These are phyloP conservation scores for Apotomis capreana DNA, from an alignment of 2,888 invertebrate species.

Conservation along the genomic window DNA sequence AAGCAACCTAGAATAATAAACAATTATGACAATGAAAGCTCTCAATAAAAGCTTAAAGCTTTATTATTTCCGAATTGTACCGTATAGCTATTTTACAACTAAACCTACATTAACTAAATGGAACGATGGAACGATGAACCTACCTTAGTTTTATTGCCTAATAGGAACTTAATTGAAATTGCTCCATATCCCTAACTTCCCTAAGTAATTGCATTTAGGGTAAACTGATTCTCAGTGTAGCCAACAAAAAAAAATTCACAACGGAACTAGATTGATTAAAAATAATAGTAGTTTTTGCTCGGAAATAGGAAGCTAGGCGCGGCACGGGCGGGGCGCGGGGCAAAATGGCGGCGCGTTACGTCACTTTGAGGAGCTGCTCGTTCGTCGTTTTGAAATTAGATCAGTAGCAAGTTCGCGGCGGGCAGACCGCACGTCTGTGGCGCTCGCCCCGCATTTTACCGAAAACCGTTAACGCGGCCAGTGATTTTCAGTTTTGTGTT, in stretches of 20 bases:
- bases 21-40: not conserved
- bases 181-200: constrained; percentile 21
- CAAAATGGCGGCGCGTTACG: constrained; percentile 78
- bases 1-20: not conserved
- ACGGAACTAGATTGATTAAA: constrained; percentile 65
- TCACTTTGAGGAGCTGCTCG: constrained; percentile 75
- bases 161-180: constrained; percentile 36
- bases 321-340: constrained; percentile 61
- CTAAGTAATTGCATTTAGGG: constrained; percentile 25
- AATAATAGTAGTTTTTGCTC: constrained; percentile 68
- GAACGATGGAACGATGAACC: constrained; percentile 13
- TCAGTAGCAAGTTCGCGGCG: constrained; percentile 72
- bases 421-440: constrained; percentile 52
- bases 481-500: constrained; percentile 59
- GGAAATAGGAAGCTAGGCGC: constrained; percentile 63
- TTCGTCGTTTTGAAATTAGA: constrained; percentile 73
- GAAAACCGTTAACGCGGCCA: constrained; percentile 55
- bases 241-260: constrained; percentile 15
- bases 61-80: not conserved
- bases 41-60: not conserved
- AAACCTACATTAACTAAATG: constrained; percentile 36
- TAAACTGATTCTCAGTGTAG: not conserved
- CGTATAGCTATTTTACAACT: constrained; percentile 1
- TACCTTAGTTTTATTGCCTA: constrained; percentile 34
- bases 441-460: constrained; percentile 44